phyloP scores from a whole-genome alignment of 2,113 vertebrate genomes.

The Menura novaehollandiae region DNA sequence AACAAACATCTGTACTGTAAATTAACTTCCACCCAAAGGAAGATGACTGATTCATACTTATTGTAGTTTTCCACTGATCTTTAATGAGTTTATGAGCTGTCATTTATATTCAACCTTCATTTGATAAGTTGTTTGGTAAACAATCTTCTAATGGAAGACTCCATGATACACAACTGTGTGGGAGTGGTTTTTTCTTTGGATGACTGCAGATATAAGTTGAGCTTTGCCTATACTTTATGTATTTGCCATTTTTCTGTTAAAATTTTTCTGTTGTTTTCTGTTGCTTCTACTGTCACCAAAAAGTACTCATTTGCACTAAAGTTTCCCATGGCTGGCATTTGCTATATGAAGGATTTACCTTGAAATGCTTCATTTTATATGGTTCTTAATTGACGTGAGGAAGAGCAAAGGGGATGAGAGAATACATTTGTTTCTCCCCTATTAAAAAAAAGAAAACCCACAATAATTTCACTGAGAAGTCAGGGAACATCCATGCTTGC shows the following conservation, averaged over 20 bases:
- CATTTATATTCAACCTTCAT: not conserved
- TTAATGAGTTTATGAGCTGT: not conserved
- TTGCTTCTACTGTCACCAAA: not conserved
- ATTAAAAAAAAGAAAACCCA: not conserved
- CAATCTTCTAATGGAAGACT: not conserved
- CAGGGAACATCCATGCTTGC: not conserved
- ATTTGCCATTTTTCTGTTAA: not conserved
- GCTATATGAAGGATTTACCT: not conserved
- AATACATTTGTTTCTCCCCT: not conserved
- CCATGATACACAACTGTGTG: not conserved
- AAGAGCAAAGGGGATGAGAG: not conserved
- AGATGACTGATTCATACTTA: not conserved
- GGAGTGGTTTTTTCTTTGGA: not conserved
- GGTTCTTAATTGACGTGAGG: not conserved
- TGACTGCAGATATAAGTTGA: not conserved
- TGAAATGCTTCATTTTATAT: not conserved
- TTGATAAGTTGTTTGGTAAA: not conserved
- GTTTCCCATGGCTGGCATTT: not conserved
- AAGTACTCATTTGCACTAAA: not conserved
- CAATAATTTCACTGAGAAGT: not conserved
- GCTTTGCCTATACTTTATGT: not conserved
- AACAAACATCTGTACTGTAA: not conserved
- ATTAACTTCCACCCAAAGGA: not conserved
- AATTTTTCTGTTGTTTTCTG: not conserved
- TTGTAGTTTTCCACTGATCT: not conserved